Conservation (phyloP, 2,888 invertebrate genomes). For the Labia minor region DNA sequence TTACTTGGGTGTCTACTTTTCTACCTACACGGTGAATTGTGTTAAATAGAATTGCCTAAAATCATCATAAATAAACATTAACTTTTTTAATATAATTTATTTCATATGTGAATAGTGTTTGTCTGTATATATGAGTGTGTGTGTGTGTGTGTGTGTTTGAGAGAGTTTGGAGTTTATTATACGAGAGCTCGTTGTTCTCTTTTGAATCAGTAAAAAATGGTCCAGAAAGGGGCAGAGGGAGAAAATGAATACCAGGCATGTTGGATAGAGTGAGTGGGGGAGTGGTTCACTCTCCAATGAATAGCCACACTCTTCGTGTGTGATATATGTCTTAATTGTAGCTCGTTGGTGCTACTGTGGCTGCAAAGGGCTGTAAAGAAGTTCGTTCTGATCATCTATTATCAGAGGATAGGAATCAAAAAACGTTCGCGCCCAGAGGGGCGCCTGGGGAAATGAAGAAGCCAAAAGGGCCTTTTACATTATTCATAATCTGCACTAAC, state of each 20-base stretch:
- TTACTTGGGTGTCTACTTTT: background rate
- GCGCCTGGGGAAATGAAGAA: background rate
- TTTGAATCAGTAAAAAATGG: background rate
- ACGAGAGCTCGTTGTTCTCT: conserved; percentile 13
- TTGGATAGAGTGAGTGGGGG: background rate
- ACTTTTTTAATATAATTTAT: conserved; percentile 4
- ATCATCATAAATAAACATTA: conserved; percentile 7
- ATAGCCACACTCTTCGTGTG: background rate
- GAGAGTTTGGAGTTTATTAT: too few species aligned
- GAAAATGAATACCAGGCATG: too few species aligned
- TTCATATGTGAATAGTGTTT: background rate
- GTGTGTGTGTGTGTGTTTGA: background rate
- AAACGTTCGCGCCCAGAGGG: background rate
- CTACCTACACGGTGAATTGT: background rate
- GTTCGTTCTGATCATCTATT: background rate
- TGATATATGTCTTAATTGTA: conserved; percentile 6
- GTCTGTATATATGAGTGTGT: background rate
- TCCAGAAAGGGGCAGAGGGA: background rate
- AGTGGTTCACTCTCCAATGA: background rate
- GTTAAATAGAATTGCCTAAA: background rate
- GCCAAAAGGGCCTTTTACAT: background rate
- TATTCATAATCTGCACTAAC: background rate
- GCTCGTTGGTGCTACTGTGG: background rate
- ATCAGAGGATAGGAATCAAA: too few species aligned
- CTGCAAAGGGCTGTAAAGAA: background rate